Evolutionary conservation across 2,888 invertebrate genomes (phyloP), one percentile per base, ranked within the genome.

Genomic region (Acutogordius australiensis): DNA sequence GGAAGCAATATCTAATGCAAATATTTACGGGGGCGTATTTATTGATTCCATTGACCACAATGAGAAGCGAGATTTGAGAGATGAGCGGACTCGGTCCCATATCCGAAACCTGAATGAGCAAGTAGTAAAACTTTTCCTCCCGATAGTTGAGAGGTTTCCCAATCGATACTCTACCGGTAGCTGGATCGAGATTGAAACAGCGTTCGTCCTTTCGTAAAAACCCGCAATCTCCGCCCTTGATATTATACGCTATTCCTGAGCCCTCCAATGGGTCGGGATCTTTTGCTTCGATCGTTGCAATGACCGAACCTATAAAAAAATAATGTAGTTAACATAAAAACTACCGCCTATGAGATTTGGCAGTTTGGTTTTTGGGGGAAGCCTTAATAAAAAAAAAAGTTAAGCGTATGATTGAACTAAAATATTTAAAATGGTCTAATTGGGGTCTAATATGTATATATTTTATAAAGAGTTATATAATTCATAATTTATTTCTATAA

Each of bases 1-100:
- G n/a, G n/a, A n/a, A n/a, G n/a, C n/a, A n/a, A n/a, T 8, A n/a
- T 8, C 4, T 51, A 23, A 51, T n/a, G 26, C 8, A 51, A 8
- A 51, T 51, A 51, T 23, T 51, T n/a, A 51, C 51, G 18, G 51
- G 51, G 4, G 8, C n/a, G 23, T 51, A 51, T 51, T 51, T 51
- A 26, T 51, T 51, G 23, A 23, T 21, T 13, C 18, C 4, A 23
- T n/a, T 23, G 4, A 51, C 4, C 23, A 4, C 26, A 8, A 51
- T 26, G 4, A 51, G 23, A 21, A 51, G 8, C 8, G 18, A 13
- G 18, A 51, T 51, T n/a, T 51, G 23, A 21, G 51, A 21, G 4
- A 23, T n/a, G 4, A 51, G 51, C 8, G 51, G 51, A n/a, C 23
- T 51, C 4, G 13, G 13, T 4, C 51, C 51, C 51, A 51, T 51